Conservation (phyloP, 2,113 vertebrate species). For the Macheiramphus alcinus region DNA sequence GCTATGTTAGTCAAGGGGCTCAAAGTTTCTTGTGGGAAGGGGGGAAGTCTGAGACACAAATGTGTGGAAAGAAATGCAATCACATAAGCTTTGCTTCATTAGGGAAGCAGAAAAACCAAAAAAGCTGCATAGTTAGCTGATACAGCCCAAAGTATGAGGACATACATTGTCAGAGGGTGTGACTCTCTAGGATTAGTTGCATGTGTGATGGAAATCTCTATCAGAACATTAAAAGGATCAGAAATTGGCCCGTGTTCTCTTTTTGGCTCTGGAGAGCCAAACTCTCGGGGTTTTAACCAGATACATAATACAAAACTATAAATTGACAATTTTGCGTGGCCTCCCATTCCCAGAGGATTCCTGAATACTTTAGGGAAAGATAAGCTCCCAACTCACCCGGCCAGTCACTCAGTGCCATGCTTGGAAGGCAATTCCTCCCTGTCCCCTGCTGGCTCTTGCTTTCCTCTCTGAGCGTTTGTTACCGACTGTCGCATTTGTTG, state of each 20-base stretch:
- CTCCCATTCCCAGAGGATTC: not conserved
- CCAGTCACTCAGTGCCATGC: not conserved
- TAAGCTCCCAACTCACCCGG: not conserved
- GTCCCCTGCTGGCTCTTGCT: not conserved
- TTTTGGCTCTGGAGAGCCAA: not conserved
- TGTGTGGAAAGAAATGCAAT: not conserved
- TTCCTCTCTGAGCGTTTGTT: conserved; percentile 7
- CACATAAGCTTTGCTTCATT: not conserved
- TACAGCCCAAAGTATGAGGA: not conserved
- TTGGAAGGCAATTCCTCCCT: not conserved
- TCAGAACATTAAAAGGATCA: not conserved
- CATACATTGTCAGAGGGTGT: not conserved
- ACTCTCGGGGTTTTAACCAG: not conserved
- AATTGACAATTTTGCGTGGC: not conserved
- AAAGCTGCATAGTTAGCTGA: not conserved
- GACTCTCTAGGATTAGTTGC: not conserved
- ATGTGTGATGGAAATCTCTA: not conserved
- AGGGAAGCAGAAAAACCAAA: not conserved
- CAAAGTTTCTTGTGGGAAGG: not conserved
- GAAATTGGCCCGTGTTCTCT: not conserved
- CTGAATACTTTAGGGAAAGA: not conserved
- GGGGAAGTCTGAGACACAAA: not conserved
- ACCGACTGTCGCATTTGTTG: not conserved
- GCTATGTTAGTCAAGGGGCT: not conserved
- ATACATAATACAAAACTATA: not conserved